Evolutionary conservation across 2,888 invertebrate species (phyloP).

Genomic region (Caradrina clavipalpis): DNA sequence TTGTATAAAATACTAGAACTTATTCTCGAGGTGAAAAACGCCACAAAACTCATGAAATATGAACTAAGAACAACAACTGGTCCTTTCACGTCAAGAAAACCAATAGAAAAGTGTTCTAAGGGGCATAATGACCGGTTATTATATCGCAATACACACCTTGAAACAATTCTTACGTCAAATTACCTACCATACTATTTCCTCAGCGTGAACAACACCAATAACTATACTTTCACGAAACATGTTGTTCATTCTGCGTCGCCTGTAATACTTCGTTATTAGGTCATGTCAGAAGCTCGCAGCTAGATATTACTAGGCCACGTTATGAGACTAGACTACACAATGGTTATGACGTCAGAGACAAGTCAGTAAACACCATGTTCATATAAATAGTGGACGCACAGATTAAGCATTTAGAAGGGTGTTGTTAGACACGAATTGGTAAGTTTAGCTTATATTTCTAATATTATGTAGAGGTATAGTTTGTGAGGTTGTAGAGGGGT

Average conservation of each 20-base stretch:
- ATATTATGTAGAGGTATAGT: no score
- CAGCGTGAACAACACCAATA: not conserved
- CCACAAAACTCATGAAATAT: not conserved
- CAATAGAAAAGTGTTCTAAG: not conserved
- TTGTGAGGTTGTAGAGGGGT: no score
- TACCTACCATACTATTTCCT: constrained; percentile 1
- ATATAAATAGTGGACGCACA: constrained; percentile 2
- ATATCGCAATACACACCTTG: constrained; percentile 13
- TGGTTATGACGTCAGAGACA: constrained; percentile 42
- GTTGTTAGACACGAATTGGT: not conserved
- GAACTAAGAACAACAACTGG: not conserved
- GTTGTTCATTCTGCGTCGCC: constrained; percentile 14
- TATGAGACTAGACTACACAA: constrained; percentile 41
- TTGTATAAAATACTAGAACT: no score
- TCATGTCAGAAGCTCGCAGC: constrained; percentile 40
- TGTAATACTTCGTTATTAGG: constrained; percentile 45
- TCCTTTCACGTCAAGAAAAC: not conserved
- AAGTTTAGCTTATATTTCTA: no score
- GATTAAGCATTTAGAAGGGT: not conserved
- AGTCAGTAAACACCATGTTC: constrained; percentile 14
- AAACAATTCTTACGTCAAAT: constrained; percentile 12
- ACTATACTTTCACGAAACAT: constrained; percentile 26
- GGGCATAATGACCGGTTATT: constrained; percentile 5
- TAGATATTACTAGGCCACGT: constrained; percentile 41
- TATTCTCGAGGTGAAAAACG: no score